Evolutionary conservation across 2,888 invertebrate genomes (phyloP), one percentile per base, ranked within the genome.

Genomic region (Drosophila glabriapex): DNA sequence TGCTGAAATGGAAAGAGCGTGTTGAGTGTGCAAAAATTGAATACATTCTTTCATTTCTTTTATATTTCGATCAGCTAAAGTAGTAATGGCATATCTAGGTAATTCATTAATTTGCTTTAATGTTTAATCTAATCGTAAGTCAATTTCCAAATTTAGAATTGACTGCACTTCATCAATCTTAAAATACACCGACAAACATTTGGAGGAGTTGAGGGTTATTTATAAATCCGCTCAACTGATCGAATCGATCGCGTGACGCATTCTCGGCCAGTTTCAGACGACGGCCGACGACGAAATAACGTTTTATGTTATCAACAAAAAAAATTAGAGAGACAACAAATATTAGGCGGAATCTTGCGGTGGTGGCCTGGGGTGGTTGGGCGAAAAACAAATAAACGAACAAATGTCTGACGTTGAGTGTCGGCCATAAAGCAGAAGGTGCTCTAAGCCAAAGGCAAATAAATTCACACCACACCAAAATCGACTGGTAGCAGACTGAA

Each of bases 241-340:
- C 60, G 25, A 70, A 76, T 49, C 33, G 73, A 83, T 86, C 89
- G 86, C 84, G 89, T 86, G 89, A 85, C 78, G 66, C 52, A 63
- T 49, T 19, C 9, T 52, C 29, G 55, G 53, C 50, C 59, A 80
- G 66, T 66, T 71, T 62, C 14, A 14, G 7, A 22, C 43, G 63
- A 19, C 33, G 33, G 33, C 4, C 4, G 56, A 54, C 53, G 74
- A 74, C 59, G 46, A 76, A 76, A 78, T 80, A 77, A 83, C 85
- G 73, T 75, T 88, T 88, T 85, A 83, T 76, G 80, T 37, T 84
- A 79, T 82, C 69, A 68, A 65, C 25, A 41, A 56, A 56, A 60
- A 60, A 56, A 77, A 70, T 79, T 81, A 82, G 79, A 71, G 58
- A 52, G 12, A 29, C 66, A 78, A 55, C 62, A 68, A 60, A 68